Conservation (phyloP, 1,140 invertebrate species). For the Aphelinus certus region DNA sequence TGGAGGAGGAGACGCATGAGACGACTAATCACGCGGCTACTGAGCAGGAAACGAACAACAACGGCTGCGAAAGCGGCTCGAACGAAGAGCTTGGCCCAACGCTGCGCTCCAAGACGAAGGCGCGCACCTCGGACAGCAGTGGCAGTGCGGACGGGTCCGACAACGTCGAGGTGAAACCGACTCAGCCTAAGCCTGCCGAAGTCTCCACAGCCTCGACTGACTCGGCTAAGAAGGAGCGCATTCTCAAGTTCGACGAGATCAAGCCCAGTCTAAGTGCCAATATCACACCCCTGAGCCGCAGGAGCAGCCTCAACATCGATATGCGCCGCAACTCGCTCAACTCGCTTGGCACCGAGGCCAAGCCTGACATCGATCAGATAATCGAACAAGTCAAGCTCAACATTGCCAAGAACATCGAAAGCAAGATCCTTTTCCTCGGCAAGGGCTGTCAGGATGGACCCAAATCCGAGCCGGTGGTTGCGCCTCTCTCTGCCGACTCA, state of each 20-base stretch:
- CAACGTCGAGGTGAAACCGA: slow-evolving; percentile 35
- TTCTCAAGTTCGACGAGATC: slow-evolving; percentile 47
- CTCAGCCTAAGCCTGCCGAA: too few relatives aligned
- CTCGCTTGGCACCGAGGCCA: slow-evolving; percentile 45
- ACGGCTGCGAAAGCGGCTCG: slow-evolving; percentile 15
- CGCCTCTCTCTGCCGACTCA: slow-evolving; percentile 55
- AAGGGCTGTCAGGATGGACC: slow-evolving; percentile 57
- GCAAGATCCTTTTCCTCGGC: slow-evolving; percentile 54
- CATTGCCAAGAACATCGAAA: slow-evolving; percentile 61
- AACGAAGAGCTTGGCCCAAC: slow-evolving; percentile 55
- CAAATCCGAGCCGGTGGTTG: slow-evolving; percentile 60
- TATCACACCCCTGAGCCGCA: slow-evolving; percentile 52
- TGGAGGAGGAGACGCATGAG: neutral
- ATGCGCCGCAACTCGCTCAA: slow-evolving; percentile 42
- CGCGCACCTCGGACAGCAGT: slow-evolving; percentile 45
- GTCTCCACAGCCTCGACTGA: slow-evolving; percentile 33
- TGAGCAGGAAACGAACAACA: slow-evolving; percentile 32
- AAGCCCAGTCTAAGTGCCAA: neutral
- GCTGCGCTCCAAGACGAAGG: slow-evolving; percentile 62
- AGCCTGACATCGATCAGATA: slow-evolving; percentile 61
- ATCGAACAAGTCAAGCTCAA: slow-evolving; percentile 61
- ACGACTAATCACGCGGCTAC: neutral
- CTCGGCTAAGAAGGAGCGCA: slow-evolving; percentile 51
- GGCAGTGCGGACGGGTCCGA: slow-evolving; percentile 46
- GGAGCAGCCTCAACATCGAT: slow-evolving; percentile 61